phyloP scores from a whole-genome alignment of 2,888 invertebrate species.

The Apantesis nais region DNA sequence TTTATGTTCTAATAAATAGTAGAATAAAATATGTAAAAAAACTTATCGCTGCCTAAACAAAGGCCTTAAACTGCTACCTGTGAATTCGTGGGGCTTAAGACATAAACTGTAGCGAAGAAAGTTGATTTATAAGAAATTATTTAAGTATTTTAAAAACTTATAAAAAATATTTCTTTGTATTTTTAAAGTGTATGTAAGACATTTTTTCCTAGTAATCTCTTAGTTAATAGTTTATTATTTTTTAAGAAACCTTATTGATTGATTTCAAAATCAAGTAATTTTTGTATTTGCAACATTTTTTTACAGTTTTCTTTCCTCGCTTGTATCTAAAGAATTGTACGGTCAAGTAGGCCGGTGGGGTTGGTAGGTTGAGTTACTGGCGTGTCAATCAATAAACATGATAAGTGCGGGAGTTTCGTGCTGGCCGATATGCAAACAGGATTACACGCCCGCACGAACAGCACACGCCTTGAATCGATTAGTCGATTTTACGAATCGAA shows the following conservation, averaged over 20 bases:
- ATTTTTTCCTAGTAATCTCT: neutral
- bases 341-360: conserved; percentile 56
- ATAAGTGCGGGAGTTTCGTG: conserved; percentile 83
- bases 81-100: conserved; percentile 64
- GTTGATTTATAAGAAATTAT: neutral
- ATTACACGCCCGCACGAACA: conserved; percentile 73
- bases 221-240: neutral
- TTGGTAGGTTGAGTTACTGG: conserved; percentile 79
- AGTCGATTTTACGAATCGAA: conserved; percentile 62
- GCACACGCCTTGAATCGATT: conserved; percentile 61
- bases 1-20: conserved; percentile 57
- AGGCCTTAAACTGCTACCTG: conserved; percentile 74
- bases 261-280: neutral
- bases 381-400: conserved; percentile 86
- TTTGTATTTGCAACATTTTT: neutral
- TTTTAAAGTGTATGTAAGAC: neutral
- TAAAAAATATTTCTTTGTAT: neutral
- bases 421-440: conserved; percentile 82
- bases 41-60: conserved; percentile 78
- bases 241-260: neutral
- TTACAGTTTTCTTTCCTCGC: conserved; percentile 40
- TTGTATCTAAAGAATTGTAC: conserved; percentile 36
- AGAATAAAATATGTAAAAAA: conserved; percentile 68
- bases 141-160: neutral
- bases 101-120: conserved; percentile 48